A percentile compares a stretch with the other conserved stretches of the same genome.
These are phyloP conservation scores for Pithys albifrons DNA, from an alignment of 2,113 vertebrate genomes.

Conservation along the genomic window DNA sequence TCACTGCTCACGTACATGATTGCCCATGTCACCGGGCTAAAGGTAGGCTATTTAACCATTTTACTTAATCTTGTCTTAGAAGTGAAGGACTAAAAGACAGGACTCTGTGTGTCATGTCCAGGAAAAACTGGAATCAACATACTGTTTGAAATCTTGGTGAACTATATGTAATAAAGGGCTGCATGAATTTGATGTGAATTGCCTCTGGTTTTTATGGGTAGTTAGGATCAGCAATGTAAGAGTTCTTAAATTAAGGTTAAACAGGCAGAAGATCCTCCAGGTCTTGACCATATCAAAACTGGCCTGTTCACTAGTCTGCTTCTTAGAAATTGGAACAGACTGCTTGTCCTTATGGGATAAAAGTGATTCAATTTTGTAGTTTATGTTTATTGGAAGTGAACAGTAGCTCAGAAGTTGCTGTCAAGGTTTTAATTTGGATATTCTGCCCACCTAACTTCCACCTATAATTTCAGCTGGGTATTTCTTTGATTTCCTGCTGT, in stretches of 20 bases:
- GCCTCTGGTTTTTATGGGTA: not conserved
- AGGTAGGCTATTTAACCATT: constrained; percentile 73
- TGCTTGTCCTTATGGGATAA: not conserved
- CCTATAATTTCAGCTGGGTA: not conserved
- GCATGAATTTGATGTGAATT: not conserved
- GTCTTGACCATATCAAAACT: not conserved
- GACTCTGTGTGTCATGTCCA: not conserved
- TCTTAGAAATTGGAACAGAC: not conserved
- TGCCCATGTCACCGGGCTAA: constrained; percentile 90
- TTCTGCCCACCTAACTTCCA: not conserved
- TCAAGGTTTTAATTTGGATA: not conserved
- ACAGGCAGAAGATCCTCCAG: not conserved
- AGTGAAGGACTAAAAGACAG: not conserved
- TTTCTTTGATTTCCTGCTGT: not conserved
- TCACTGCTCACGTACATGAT: constrained; percentile 96
- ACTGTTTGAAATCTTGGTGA: not conserved
- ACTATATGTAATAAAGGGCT: not conserved
- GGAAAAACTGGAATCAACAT: not conserved
- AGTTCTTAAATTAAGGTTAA: not conserved
- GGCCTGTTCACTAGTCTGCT: not conserved
- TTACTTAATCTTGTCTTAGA: not conserved
- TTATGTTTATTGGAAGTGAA: not conserved
- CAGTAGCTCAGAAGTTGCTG: not conserved
- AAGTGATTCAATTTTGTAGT: not conserved
- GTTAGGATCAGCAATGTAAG: not conserved